Percentiles rank a stretch among this genome's conserved stretches.
phyloP scores from a whole-genome alignment of 2,113 vertebrate species.

The Oophaga pumilio region DNA sequence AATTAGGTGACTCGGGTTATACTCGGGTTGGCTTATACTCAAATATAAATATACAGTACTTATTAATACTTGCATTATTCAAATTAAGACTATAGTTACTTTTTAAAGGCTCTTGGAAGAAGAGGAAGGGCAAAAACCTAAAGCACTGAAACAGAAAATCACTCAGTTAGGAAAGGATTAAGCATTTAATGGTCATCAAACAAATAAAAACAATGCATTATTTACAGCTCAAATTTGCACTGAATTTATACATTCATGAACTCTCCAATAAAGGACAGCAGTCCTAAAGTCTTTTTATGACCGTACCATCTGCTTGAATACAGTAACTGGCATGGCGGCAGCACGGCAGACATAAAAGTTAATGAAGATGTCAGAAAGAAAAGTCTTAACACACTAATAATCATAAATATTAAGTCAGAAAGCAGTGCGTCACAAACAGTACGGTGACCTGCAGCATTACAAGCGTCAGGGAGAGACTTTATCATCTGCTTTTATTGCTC shows the following conservation, averaged over 20 bases:
- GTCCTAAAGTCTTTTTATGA: constrained; percentile 48
- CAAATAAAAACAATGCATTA: background rate
- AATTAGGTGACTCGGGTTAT: too few relatives aligned
- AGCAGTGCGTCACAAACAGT: constrained; percentile 49
- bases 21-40: too few relatives aligned
- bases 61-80: too few relatives aligned
- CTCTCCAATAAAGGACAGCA: constrained; percentile 12
- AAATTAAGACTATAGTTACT: too few relatives aligned
- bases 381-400: constrained; percentile 55
- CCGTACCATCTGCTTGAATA: constrained; percentile 45
- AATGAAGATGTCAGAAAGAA: constrained; percentile 61
- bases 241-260: constrained; percentile 44
- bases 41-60: too few relatives aligned
- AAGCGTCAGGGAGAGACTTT: constrained; percentile 42
- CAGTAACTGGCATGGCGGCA: constrained; percentile 50
- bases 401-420: constrained; percentile 59
- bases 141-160: too few relatives aligned
- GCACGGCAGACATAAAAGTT: constrained; percentile 48
- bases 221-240: background rate
- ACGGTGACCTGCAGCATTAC: constrained; percentile 49
- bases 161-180: too few relatives aligned
- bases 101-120: too few relatives aligned
- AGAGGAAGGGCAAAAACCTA: too few relatives aligned
- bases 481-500: constrained; percentile 44
- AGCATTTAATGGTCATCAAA: background rate